Evolutionary conservation across 2,888 invertebrate genomes (phyloP), one percentile per base, ranked within the genome.

Genomic region (Flabesymbios commensalis): DNA sequence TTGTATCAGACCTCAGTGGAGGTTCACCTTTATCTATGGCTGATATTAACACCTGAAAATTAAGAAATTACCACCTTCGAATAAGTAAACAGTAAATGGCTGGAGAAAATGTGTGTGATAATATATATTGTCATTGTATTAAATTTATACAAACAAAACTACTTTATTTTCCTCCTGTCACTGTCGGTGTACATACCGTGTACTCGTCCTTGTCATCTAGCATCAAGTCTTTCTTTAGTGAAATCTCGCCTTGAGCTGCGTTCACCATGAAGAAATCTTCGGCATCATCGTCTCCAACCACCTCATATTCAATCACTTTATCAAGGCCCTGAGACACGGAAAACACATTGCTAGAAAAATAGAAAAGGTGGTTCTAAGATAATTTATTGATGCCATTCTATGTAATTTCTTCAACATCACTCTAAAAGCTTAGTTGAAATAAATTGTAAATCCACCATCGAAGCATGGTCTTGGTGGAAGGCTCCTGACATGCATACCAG

Each of bases 21-120:
- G 94, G 94, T 5, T 92, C 90, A 0, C 95, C 96, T 68, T 88
- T 88, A 84, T 96, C 96, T 0, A 88, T 86, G 0, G 93, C 95
- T 71, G 88, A 86, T 1, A 93, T 86, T 73, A 86, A 87, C n/a
- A 94, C 72, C 64, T 74, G 61, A 31, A 48, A 31, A 54, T 31
- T 32, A 33, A 57, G 2, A 14, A 51, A 54, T 26, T 26, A 10
- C 22, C 17, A 14, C 14, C 10, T 3, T 4, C 31, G 36, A 5
- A 1, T 2, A 19, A 43, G 1, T 1, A 56, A 1, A 56, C 7
- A 24, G 32, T 26, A 14, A 2, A 3, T 17, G 22, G n/a, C 14
- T 19, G 29, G 48, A 24, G 32, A 57, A 47, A 52, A 14, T 28
- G 10, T 28, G 28, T 2, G 14, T 17, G 2, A 19, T 1, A 36